phyloP scores from a whole-genome alignment of 30 jellyfish, hydroid and myxozoan species.

The Catostylus mosaicus region DNA sequence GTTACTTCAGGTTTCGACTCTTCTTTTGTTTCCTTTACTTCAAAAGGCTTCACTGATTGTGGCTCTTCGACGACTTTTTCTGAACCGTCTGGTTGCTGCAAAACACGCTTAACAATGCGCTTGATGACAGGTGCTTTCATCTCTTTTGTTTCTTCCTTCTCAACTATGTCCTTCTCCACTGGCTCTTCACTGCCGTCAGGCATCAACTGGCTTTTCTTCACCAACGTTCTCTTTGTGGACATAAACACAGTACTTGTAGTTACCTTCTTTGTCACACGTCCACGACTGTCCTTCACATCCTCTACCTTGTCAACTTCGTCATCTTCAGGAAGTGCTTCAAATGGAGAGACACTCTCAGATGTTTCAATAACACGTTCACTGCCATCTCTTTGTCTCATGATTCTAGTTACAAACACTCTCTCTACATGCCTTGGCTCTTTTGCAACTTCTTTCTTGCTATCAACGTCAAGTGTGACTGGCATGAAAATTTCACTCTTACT shows the following conservation, averaged over 20 bases:
- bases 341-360: slow-evolving; percentile 80
- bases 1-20: slow-evolving; percentile 66
- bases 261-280: slow-evolving; percentile 63
- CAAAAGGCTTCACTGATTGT: slow-evolving; percentile 60
- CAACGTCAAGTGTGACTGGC: background rate
- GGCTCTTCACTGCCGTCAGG: slow-evolving; percentile 86
- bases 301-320: slow-evolving; percentile 69
- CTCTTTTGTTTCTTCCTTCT: slow-evolving; percentile 70
- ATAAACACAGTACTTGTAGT: slow-evolving; percentile 70
- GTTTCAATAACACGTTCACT: slow-evolving; percentile 67
- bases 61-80: slow-evolving; percentile 67
- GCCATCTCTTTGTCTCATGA: slow-evolving; percentile 80
- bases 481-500: background rate
- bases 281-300: slow-evolving; percentile 58
- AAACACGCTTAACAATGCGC: slow-evolving; percentile 52
- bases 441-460: background rate
- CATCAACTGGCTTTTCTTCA: slow-evolving; percentile 62
- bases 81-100: slow-evolving; percentile 77
- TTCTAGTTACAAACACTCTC: slow-evolving; percentile 73
- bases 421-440: slow-evolving; percentile 78
- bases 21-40: slow-evolving; percentile 57
- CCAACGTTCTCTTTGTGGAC: slow-evolving; percentile 63
- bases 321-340: slow-evolving; percentile 70
- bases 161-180: slow-evolving; percentile 66
- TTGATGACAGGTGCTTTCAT: slow-evolving; percentile 40